A percentile compares a stretch with the other conserved stretches of the same genome.
phyloP scores from a whole-genome alignment of 1,140 invertebrate genomes.

The Scylla paramamosain region DNA sequence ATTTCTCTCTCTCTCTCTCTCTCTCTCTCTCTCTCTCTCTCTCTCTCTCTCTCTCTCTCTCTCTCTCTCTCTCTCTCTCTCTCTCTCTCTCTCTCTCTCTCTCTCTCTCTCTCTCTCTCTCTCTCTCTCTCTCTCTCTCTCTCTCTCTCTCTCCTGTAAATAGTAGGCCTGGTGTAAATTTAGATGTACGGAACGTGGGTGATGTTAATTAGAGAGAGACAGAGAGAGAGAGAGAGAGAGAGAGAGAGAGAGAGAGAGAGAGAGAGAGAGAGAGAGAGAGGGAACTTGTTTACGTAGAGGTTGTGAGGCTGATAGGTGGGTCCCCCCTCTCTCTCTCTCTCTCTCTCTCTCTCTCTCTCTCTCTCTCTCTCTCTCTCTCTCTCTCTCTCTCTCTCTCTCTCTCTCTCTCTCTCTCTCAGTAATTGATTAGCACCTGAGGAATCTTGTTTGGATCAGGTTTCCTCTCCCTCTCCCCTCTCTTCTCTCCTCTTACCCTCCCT shows the following conservation, averaged over 20 bases:
- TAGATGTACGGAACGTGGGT: not conserved
- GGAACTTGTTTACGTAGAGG: no score
- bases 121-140: conserved; percentile 31
- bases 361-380: conserved; percentile 38
- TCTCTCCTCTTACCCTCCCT: not conserved
- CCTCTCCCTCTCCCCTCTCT: not conserved
- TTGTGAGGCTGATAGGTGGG: no score
- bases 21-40: conserved; percentile 35
- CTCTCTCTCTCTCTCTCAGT: conserved; percentile 21
- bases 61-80: not conserved
- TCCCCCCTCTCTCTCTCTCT: not conserved
- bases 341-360: not conserved
- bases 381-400: not conserved
- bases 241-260: not conserved
- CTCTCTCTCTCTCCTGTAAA: no score
- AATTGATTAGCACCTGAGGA: conserved; percentile 13
- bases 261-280: not conserved
- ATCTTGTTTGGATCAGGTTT: not conserved
- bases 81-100: conserved; percentile 15
- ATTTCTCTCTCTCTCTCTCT: not conserved
- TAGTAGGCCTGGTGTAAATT: not conserved
- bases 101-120: conserved; percentile 35
- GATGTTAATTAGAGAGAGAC: not conserved
- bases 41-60: conserved; percentile 35
- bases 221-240: not conserved